Conservation (phyloP, 2,113 vertebrate genomes). For the Barbus barbus region DNA sequence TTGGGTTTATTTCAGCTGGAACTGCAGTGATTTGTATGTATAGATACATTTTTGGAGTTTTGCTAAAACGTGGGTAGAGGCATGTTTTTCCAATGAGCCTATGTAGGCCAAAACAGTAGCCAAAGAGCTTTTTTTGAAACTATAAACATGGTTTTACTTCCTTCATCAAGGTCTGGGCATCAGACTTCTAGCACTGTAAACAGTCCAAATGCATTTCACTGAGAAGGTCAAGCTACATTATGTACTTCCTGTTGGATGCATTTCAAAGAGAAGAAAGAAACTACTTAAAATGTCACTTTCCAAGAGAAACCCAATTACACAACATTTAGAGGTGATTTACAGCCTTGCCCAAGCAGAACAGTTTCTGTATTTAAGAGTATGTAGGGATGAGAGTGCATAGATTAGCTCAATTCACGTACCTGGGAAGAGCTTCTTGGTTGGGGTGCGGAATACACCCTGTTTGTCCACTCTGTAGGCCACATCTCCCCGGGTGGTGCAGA, state of each 20-base stretch:
- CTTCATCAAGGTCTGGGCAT: too few relatives aligned
- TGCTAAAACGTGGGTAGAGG: not conserved
- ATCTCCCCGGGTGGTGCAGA: slow-evolving; percentile 90
- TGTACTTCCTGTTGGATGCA: slow-evolving; percentile 45
- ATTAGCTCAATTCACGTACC: slow-evolving; percentile 58
- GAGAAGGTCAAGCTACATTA: slow-evolving; percentile 47
- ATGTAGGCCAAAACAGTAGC: slow-evolving; percentile 27
- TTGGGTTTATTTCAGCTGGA: not conserved
- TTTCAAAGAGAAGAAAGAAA: slow-evolving; percentile 38
- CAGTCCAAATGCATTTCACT: slow-evolving; percentile 38
- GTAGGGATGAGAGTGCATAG: not conserved
- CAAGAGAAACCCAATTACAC: slow-evolving; percentile 5
- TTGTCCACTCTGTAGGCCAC: slow-evolving; percentile 90
- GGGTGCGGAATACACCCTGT: slow-evolving; percentile 88
- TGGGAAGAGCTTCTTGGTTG: slow-evolving; percentile 93
- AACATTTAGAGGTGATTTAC: not conserved
- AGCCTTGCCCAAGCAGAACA: not conserved
- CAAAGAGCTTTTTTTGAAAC: slow-evolving; percentile 33
- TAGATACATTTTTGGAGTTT: too few relatives aligned
- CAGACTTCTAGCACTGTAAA: slow-evolving; percentile 10
- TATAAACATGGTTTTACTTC: too few relatives aligned
- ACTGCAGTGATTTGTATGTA: not conserved
- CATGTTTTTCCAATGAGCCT: not conserved
- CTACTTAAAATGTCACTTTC: slow-evolving; percentile 27
- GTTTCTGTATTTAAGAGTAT: slow-evolving; percentile 1